A percentile compares a stretch with the other conserved stretches of the same genome.
These are phyloP conservation scores for Chloropsis hardwickii DNA, from an alignment of 2,113 vertebrate species.

Conservation along the genomic window DNA sequence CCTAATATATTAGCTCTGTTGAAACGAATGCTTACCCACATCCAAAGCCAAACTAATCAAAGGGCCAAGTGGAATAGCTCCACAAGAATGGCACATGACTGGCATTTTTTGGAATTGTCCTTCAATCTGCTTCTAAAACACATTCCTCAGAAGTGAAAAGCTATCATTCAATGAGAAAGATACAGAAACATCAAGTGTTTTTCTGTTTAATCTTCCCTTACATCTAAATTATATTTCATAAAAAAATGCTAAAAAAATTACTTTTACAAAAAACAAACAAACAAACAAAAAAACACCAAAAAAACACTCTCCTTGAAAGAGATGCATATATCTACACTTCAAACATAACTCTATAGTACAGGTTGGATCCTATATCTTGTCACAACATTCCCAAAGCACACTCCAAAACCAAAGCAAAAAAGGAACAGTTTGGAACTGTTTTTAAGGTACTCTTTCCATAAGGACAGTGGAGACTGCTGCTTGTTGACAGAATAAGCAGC, in stretches of 20 bases:
- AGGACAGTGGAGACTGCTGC: not conserved
- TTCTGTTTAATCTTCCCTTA: not conserved
- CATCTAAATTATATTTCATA: not conserved
- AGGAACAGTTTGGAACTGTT: not conserved
- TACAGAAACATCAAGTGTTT: not conserved
- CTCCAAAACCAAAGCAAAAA: not conserved
- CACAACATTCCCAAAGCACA: not conserved
- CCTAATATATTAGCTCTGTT: not conserved
- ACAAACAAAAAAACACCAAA: not conserved
- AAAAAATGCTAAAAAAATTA: not conserved
- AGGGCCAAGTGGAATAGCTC: not conserved
- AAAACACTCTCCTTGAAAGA: not conserved
- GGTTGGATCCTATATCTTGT: not conserved
- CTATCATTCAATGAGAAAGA: not conserved
- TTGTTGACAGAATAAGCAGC: not conserved
- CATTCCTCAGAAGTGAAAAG: not conserved
- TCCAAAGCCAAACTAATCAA: not conserved
- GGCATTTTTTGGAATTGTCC: not conserved
- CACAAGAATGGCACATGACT: not conserved
- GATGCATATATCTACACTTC: not conserved
- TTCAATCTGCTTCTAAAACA: not conserved
- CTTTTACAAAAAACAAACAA: not conserved
- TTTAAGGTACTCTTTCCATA: not conserved
- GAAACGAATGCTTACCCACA: not conserved
- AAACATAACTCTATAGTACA: not conserved